Evolutionary conservation across 2,888 invertebrate genomes (phyloP), one percentile per base, ranked within the genome.

Genomic region (Asteroscopus sphinx): DNA sequence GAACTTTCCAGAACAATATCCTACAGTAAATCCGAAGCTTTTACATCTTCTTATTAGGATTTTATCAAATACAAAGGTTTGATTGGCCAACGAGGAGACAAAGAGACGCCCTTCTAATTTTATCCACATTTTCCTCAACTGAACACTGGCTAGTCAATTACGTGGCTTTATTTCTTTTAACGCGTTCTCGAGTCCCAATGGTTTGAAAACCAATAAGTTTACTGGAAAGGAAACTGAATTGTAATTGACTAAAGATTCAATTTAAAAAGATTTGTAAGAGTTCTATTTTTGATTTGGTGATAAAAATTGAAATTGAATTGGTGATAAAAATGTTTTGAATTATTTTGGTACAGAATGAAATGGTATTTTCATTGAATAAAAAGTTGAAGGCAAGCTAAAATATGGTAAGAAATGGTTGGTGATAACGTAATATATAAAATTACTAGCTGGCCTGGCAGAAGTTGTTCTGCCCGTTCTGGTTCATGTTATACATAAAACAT

Each of bases 121-220:
- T 32, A 53, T 36, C 33, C 39, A 44, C 59, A 58, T 70, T 75
- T 71, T 60, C 63, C 64, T 60, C 37, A 49, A 63, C 35, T 36
- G 39, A 49, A 40, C 44, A 32, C 41, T 26, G 52, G 53, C 33
- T 52, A 58, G 61, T 71, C 78, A 80, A 82, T 79, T 82, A 74
- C 68, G 61, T 52, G 41, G 57, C 55, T 72, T 80, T 76, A 75
- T 74, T 80, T 76, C 68, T 73, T 71, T 79, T 73, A 71, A 75
- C 76, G 68, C 70, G 41, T 63, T 68, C 48, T 49, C 47, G 53
- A 48, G 13, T 59, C 54, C 63, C 63, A 73, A 67, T 73, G 65
- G 65, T 51, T 59, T 52, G 70, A 59, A 73, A 66, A 72, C 49
- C 63, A 72, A 76, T 77, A 73, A 68, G 59, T 73, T 70, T 62